These are phyloP conservation scores for Harpalus rubripes DNA, from an alignment of 2,888 invertebrate genomes.

Conservation along the genomic window DNA sequence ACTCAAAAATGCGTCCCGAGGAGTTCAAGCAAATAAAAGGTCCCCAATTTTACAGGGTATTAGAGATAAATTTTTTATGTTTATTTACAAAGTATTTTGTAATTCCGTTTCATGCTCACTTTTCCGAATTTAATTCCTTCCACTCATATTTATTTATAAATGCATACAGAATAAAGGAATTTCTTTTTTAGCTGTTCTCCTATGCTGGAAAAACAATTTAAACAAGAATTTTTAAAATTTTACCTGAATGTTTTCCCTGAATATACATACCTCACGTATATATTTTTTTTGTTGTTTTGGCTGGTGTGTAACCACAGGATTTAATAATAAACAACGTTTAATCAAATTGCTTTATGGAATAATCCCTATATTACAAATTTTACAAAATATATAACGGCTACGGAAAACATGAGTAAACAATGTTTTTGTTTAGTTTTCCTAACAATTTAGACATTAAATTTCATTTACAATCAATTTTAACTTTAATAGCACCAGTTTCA, in stretches of 20 bases:
- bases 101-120: background rate
- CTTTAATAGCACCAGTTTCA: too few relatives aligned
- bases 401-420: too few relatives aligned
- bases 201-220: background rate
- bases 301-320: background rate
- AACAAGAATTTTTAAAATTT: background rate
- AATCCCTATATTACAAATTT: too few relatives aligned
- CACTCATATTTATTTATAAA: conserved; percentile 3
- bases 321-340: background rate
- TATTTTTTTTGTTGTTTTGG: background rate
- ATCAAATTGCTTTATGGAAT: background rate
- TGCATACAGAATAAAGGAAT: background rate
- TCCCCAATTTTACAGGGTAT: background rate
- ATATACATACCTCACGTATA: background rate
- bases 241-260: background rate
- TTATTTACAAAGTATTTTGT: background rate
- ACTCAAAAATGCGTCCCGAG: background rate
- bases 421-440: too few relatives aligned
- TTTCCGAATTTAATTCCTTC: background rate
- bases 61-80: background rate
- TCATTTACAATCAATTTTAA: too few relatives aligned
- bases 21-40: background rate
- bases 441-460: too few relatives aligned
- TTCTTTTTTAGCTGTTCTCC: background rate
- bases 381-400: too few relatives aligned